Base-by-base conservation (phyloP, 2,113 vertebrate species). In the Lycocorax pyrrhopterus region DNA sequence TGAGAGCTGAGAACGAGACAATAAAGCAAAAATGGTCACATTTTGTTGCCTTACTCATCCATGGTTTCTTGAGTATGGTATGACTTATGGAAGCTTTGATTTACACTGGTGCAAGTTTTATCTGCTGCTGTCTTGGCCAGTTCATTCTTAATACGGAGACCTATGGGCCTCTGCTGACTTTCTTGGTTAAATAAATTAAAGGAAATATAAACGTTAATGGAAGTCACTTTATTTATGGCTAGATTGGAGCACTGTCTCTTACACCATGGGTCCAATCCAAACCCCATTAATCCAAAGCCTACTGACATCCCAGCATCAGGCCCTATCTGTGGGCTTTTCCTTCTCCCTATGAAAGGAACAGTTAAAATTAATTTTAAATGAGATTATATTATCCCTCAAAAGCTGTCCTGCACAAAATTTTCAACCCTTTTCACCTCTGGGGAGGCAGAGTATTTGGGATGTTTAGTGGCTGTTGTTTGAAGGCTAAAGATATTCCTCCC, bases 41-140 rank as follows among this genome's bases (percentile, higher is more conserved):
- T 84, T 94, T 96, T 94, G 92, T 78, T 92, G 85, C 79, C 47
- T 92, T 81, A 19, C 37, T 94, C 74, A 46, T 51, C 33, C 67
- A 19, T 63, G 59, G 47, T 84, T 96, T 86, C 90, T 86, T 56
- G n/a, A 68, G 12, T 30, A 77, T 87, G 88, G 19, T 27, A 71
- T 93, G 93, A 95, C 76, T 95, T 93, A 92, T 43, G 90, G 90
- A 89, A 90, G 85, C 94, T 96, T 86, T 96, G 92, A 96, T 94
- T 97, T 96, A 96, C 3, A 0, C 64, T 95, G 85, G 90, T 96
- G 85, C 60, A 75, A 93, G 56, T 82, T 90, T 96, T 96, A 94
- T 97, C 95, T 95, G 88, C 90, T 96, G 93, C 96, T 89, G 90
- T 93, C 92, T 93, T 96, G 94, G 95, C 92, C 93, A 88, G 88